Evolutionary conservation across 2,797 vertebrate genomes (phyloP), one percentile per base, ranked within the genome.

Genomic region (Rhabdomys pumilio): DNA sequence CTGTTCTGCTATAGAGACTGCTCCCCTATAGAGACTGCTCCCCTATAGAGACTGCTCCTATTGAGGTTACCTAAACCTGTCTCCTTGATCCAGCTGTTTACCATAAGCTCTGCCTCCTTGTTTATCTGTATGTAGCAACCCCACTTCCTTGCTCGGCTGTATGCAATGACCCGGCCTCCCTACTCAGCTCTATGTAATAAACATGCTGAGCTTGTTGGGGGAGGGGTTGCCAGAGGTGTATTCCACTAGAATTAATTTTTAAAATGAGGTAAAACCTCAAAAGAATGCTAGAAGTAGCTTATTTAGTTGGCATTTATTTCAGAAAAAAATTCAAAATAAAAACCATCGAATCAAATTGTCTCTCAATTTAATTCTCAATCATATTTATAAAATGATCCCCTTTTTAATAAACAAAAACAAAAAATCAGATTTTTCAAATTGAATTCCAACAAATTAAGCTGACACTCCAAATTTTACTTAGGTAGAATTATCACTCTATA

Each of bases 381-480:
- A 88, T 90, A 81, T 29, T 90, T 20, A 72, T 55, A 77, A 92
- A 85, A 84, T 65, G 4, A 86, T 76, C n/a, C 19, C 5, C 90
- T 96, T 50, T 50, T 38, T 90, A 92, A 86, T 47, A 20, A 94
- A 75, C 61, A 91, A 96, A 95, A 95, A 50, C 34, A 85, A 91
- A 73, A 91, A 81, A 75, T 22, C 34, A 91, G 29, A 94, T 67
- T 22, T 47, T 95, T 93, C 44, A 44, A 17, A 84, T 88, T 94
- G 14, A n/a, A 82, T 90, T 72, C n/a, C 55, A 90, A 67, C 7
- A 63, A 93, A 65, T 94, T 96, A 93, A 63, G 86, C 59, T 76
- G 47, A 65, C 57, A 65, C 59, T 63, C 86, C 38, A 94, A 87
- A 84, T 69, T 79, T 84, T 84, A 44, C 20, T 79, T 73, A 20